These are phyloP conservation scores for Tiaroga cobitis DNA, from an alignment of 2,797 vertebrate species.

Conservation along the genomic window DNA sequence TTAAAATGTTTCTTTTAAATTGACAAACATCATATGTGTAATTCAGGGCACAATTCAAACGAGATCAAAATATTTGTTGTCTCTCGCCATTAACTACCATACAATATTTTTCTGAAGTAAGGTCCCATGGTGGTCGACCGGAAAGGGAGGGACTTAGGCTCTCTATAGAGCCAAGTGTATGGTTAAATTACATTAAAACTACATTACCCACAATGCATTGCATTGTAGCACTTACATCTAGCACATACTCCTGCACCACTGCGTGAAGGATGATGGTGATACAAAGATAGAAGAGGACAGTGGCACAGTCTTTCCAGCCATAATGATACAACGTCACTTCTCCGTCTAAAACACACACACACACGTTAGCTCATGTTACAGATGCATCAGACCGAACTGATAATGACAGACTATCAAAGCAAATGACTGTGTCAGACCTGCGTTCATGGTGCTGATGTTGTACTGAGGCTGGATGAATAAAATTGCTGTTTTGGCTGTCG, in stretches of 20 bases:
- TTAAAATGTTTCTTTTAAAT: too few relatives aligned
- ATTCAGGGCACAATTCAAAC: too few relatives aligned
- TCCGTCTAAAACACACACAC: slow-evolving; percentile 80
- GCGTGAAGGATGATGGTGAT: slow-evolving; percentile 95
- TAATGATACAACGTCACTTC: slow-evolving; percentile 92
- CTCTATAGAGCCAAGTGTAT: not conserved
- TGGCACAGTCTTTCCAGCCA: slow-evolving; percentile 90
- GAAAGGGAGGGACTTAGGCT: too few relatives aligned
- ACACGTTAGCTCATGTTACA: not conserved
- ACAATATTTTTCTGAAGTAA: too few relatives aligned
- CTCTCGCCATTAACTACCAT: too few relatives aligned
- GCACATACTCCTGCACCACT: slow-evolving; percentile 95
- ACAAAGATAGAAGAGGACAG: slow-evolving; percentile 94
- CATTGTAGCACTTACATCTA: slow-evolving; percentile 87
- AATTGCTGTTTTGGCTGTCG: slow-evolving; percentile 95
- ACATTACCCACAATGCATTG: slow-evolving; percentile 30
- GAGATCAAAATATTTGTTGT: too few relatives aligned
- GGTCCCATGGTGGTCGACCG: too few relatives aligned
- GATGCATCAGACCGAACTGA: not conserved
- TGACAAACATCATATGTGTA: too few relatives aligned
- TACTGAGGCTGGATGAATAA: slow-evolving; percentile 99
- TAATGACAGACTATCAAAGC: not conserved
- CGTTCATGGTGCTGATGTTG: slow-evolving; percentile 85
- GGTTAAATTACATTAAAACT: not conserved
- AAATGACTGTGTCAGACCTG: slow-evolving; percentile 79